Base-by-base conservation (phyloP, 2,797 vertebrate species). In the Gallinago nigripennis region DNA sequence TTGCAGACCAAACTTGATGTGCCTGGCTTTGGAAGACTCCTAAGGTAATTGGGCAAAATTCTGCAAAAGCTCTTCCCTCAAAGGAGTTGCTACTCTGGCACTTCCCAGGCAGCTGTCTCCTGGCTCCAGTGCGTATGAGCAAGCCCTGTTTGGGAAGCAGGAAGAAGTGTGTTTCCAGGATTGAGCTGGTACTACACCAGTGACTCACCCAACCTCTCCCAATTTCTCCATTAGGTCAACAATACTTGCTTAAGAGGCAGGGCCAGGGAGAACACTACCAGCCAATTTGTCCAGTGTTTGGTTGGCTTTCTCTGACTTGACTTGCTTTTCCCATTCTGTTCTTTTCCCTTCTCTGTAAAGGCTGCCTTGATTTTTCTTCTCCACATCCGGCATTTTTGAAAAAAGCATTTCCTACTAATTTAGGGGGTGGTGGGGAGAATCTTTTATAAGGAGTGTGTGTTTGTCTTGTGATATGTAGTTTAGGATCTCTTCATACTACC, bases 201-300 rank as follows among this genome's bases (percentile, higher is more conserved):
- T 94, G 85, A 94, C 66, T 95, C 77, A 92, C 35, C 72, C 46
- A 82, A 25, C 76, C 92, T 93, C 85, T 96, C 82, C 88, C 46
- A 64, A 64, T 76, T 25, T 77, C 71, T 79, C 77, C 31, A 10
- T 45, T 83, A 70, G 76, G 39, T 94, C 73, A 78, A 11, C 72
- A 69, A 7, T 72, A 65, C 66, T 93, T 94, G 66, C 45, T 90
- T 76, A 86, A 79, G 39, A 83, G 63, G 66, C 87, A 91, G 48
- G 65, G 61, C 72, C n/a, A 24, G 76, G 41, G 73, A 86, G 39
- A 48, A 53, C 31, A 35, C 37, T 81, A 51, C 37, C 35, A 90
- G 56, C 27, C 58, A 92, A 4, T 41, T 82, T 61, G 35, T 63
- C 60, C 19, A 21, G 33, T 79, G 5, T 63, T 91, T 89, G 50